A percentile compares a stretch with the other conserved stretches of the same genome.
These are phyloP conservation scores for Trachelipus rathkii DNA, from an alignment of 1,140 invertebrate species.

Conservation along the genomic window DNA sequence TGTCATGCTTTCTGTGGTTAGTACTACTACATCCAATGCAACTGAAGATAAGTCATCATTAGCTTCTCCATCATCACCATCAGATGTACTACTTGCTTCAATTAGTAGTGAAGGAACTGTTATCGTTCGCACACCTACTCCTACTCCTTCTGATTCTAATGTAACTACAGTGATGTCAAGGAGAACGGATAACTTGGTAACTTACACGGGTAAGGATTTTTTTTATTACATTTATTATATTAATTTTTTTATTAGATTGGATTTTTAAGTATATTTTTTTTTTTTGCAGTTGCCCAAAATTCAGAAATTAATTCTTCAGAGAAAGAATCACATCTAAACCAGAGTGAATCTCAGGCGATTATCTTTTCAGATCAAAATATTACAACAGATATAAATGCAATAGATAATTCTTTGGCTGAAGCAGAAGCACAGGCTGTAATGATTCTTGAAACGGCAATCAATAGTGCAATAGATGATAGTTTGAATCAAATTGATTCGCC, in stretches of 20 bases:
- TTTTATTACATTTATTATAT: too few species aligned
- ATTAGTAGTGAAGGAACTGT: conserved; percentile 45
- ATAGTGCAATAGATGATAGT: conserved; percentile 27
- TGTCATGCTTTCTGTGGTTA: conserved; percentile 17
- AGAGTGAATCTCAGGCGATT: too few species aligned
- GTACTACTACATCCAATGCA: conserved; percentile 1
- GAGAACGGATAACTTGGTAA: conserved; percentile 40
- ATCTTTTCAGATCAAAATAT: too few species aligned
- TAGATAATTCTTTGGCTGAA: conserved; percentile 29
- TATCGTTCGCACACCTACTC: conserved; percentile 44
- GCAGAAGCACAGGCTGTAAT: conserved; percentile 36
- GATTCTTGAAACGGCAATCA: conserved; percentile 37
- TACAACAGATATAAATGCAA: too few species aligned
- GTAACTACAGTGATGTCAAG: neutral
- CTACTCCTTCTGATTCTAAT: conserved; percentile 31
- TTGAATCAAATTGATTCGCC: conserved; percentile 14
- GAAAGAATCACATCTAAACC: too few species aligned
- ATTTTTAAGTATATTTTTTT: too few species aligned
- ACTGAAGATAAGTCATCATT: neutral
- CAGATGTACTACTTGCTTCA: conserved; percentile 33
- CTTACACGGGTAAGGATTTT: conserved; percentile 37
- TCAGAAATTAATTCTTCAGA: too few species aligned
- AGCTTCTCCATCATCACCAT: neutral
- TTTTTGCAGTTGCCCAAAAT: too few species aligned
- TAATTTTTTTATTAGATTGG: too few species aligned